A percentile compares a stretch with the other conserved stretches of the same genome.
Evolutionary conservation across 2,888 invertebrate species (phyloP).

Genomic region (Rhingia rostrata): DNA sequence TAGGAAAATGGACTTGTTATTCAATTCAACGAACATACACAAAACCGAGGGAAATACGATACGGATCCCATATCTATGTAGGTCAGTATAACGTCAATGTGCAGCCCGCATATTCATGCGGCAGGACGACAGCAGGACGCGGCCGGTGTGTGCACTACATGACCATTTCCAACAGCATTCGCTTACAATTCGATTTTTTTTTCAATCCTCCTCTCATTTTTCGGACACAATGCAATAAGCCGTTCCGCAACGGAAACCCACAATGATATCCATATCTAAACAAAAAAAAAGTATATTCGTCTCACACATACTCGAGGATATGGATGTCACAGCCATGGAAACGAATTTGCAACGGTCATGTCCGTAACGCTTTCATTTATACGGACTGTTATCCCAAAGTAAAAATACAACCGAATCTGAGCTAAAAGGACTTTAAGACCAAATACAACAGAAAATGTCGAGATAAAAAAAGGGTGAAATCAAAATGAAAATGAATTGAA

Average conservation of each 20-base stretch:
- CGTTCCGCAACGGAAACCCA: constrained; percentile 67
- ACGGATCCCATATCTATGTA: constrained; percentile 73
- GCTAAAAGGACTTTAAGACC: constrained; percentile 48
- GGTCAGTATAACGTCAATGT: constrained; percentile 75
- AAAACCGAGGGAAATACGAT: constrained; percentile 48
- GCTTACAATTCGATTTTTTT: constrained; percentile 47
- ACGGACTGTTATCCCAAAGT: constrained; percentile 33
- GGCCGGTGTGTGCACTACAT: constrained; percentile 22
- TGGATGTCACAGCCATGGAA: constrained; percentile 53
- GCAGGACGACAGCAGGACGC: constrained; percentile 46
- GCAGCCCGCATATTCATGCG: constrained; percentile 38
- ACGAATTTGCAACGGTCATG: constrained; percentile 56
- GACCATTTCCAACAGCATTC: constrained; percentile 64
- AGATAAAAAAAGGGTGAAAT: constrained; percentile 39
- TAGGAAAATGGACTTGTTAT: constrained; percentile 68
- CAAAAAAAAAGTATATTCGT: neutral
- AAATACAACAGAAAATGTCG: constrained; percentile 17
- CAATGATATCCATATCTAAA: constrained; percentile 68
- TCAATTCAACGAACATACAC: constrained; percentile 68
- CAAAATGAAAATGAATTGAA: constrained; percentile 52
- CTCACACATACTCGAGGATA: constrained; percentile 24
- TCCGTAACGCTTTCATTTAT: constrained; percentile 62
- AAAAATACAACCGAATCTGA: constrained; percentile 33
- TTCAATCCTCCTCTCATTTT: constrained; percentile 33
- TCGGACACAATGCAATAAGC: constrained; percentile 71